Evolutionary conservation across 92 coral and sea anemone species (phyloP).

Genomic region (Hydrozoanthus gracilis): DNA sequence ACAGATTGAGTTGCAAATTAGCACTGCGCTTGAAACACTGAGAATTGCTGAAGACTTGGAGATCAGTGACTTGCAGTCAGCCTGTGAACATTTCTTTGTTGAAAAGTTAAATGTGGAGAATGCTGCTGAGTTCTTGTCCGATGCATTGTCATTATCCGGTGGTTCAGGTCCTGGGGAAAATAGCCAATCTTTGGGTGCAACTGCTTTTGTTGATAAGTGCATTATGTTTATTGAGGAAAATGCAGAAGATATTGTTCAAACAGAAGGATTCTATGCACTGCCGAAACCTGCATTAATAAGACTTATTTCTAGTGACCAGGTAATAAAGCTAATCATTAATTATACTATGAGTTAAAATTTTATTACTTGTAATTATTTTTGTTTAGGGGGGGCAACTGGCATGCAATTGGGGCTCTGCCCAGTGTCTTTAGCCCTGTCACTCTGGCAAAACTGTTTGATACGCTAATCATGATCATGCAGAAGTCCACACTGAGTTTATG

Average conservation of each 20-base stretch:
- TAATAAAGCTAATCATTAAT: neutral
- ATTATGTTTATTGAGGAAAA: conserved; percentile 90
- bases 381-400: conserved; percentile 5
- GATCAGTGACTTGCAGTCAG: conserved; percentile 77
- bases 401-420: neutral
- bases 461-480: too few relatives aligned
- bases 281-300: conserved; percentile 89
- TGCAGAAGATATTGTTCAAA: conserved; percentile 87
- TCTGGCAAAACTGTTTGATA: too few relatives aligned
- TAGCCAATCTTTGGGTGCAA: conserved; percentile 64
- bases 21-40: conserved; percentile 82
- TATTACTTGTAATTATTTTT: neutral
- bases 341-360: too few relatives aligned
- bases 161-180: conserved; percentile 55
- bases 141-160: conserved; percentile 79
- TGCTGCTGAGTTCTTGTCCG: conserved; percentile 87
- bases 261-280: conserved; percentile 81
- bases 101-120: conserved; percentile 78
- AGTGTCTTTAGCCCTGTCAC: too few relatives aligned
- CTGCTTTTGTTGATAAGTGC: conserved; percentile 83
- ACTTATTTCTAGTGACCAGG: conserved; percentile 95
- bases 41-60: conserved; percentile 89
- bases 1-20: conserved; percentile 78
- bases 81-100: conserved; percentile 87
- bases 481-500: too few relatives aligned